Conservation (phyloP, 2,113 vertebrate species). For the Anser brachyrhynchus region DNA sequence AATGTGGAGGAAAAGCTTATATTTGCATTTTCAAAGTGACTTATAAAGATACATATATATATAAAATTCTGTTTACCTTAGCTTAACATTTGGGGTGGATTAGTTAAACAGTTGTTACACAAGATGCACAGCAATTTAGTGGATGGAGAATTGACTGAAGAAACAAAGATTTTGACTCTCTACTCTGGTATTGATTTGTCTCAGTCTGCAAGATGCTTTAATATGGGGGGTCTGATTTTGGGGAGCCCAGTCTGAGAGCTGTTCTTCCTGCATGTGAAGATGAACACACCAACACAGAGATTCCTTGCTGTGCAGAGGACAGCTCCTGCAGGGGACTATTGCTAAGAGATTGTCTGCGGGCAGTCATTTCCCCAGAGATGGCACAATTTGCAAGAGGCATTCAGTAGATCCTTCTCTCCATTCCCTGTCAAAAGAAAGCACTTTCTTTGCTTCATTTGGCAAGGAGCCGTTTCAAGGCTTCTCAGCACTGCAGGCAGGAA, state of each 20-base stretch:
- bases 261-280: neutral
- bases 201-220: neutral
- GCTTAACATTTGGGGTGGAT: neutral
- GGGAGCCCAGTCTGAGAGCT: neutral
- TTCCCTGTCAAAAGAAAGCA: neutral
- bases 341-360: neutral
- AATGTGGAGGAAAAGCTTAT: neutral
- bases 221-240: neutral
- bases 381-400: neutral
- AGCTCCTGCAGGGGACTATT: neutral
- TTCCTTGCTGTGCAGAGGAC: neutral
- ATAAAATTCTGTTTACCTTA: neutral
- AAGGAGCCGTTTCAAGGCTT: neutral
- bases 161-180: neutral
- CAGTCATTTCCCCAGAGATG: neutral
- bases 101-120: neutral
- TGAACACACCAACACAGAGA: neutral
- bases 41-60: no score
- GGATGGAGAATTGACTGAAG: neutral
- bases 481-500: neutral
- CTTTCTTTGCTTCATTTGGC: neutral
- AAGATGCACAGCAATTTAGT: neutral
- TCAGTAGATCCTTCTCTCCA: fast-evolving
- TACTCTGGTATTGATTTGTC: neutral
- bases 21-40: neutral